Conservation (phyloP, 2,888 invertebrate species). For the Dexiosoma caninum region DNA sequence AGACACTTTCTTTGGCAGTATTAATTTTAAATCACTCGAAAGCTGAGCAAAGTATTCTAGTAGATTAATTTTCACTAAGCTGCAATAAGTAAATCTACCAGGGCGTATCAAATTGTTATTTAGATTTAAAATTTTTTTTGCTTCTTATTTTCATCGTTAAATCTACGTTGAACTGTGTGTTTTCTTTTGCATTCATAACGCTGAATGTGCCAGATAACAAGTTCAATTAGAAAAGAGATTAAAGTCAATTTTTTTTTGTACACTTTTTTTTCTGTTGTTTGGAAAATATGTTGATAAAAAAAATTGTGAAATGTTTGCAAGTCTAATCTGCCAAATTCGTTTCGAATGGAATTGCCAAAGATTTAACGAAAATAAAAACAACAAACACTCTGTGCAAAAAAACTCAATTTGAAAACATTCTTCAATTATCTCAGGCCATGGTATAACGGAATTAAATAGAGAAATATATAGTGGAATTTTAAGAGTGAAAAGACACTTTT, state of each 20-base stretch:
- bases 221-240: constrained; percentile 57
- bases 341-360: constrained; percentile 46
- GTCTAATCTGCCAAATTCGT: constrained; percentile 60
- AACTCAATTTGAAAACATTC: not conserved
- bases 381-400: not conserved
- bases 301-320: constrained; percentile 53
- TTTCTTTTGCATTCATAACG: not conserved
- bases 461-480: too few species aligned
- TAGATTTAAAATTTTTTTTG: not conserved
- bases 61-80: too few species aligned
- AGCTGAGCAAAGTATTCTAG: too few species aligned
- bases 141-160: not conserved
- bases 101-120: constrained; percentile 40
- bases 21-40: too few species aligned
- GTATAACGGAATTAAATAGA: too few species aligned
- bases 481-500: too few species aligned
- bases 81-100: not conserved
- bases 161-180: not conserved
- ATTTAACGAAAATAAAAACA: not conserved
- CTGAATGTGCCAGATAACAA: constrained; percentile 28
- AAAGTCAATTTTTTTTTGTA: constrained; percentile 15
- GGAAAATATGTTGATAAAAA: constrained; percentile 10
- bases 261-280: not conserved
- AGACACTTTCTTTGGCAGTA: too few species aligned
- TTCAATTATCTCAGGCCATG: not conserved